phyloP scores from a whole-genome alignment of 2,888 invertebrate species.

The Bombylius major region DNA sequence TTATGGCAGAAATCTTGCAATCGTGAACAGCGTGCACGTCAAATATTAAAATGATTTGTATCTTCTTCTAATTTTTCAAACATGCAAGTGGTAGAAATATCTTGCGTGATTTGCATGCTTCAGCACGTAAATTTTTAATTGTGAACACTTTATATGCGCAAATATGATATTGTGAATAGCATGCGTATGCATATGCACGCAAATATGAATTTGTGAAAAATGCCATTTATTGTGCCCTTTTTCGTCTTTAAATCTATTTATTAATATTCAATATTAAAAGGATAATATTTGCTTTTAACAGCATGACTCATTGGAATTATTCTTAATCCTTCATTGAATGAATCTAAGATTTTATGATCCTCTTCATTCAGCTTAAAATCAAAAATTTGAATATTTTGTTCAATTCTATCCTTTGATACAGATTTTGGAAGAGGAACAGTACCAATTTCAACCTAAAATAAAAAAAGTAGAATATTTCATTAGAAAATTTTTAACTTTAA shows the following conservation, averaged over 20 bases:
- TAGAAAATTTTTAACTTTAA: neutral
- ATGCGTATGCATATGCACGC: too few species aligned
- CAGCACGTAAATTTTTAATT: too few species aligned
- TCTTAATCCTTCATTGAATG: conserved; percentile 37
- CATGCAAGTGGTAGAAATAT: too few species aligned
- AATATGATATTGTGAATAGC: too few species aligned
- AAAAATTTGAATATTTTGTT: conserved; percentile 44
- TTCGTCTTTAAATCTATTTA: neutral
- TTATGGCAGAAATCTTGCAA: too few species aligned
- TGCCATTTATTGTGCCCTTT: too few species aligned
- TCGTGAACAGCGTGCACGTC: too few species aligned
- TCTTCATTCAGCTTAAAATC: conserved; percentile 43
- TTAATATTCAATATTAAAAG: conserved; percentile 27
- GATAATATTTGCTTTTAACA: conserved; percentile 26
- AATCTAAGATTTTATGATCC: conserved; percentile 40
- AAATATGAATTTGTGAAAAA: too few species aligned
- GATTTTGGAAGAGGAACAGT: conserved; percentile 47
- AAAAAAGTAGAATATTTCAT: neutral
- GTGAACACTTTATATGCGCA: too few species aligned
- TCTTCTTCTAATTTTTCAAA: too few species aligned
- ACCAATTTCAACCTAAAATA: conserved; percentile 39
- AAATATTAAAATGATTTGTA: too few species aligned
- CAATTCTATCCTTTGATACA: conserved; percentile 39
- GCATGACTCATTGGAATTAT: conserved; percentile 25
- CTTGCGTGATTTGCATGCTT: too few species aligned